Evolutionary conservation across 2,888 invertebrate genomes (phyloP).

Genomic region (Hemithea aestivaria): DNA sequence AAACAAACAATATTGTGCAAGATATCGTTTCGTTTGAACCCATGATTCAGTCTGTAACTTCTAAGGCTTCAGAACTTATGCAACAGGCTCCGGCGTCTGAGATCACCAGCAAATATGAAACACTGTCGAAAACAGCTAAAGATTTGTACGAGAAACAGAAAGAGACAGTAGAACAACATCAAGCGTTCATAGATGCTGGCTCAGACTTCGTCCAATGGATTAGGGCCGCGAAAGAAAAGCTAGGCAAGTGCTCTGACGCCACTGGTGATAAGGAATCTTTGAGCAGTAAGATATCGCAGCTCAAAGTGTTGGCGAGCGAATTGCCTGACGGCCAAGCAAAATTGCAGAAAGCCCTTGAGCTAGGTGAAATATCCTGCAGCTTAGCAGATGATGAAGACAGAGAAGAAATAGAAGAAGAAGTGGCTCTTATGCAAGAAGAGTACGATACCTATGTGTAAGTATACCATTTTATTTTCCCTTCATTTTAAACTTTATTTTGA

Average conservation of each 20-base stretch:
- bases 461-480: conserved; percentile 11
- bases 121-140: conserved; percentile 92
- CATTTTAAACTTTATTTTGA: conserved; percentile 1
- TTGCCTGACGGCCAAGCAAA: conserved; percentile 90
- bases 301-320: conserved; percentile 91
- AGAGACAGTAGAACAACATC: conserved; percentile 93
- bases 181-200: conserved; percentile 94
- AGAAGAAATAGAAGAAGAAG: conserved; percentile 95
- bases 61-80: conserved; percentile 94
- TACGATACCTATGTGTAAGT: conserved; percentile 90
- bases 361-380: conserved; percentile 92
- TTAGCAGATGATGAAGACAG: conserved; percentile 91
- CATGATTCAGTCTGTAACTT: conserved; percentile 96
- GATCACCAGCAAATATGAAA: conserved; percentile 94
- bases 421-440: conserved; percentile 93
- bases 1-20: conserved; percentile 96
- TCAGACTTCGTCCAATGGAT: conserved; percentile 96
- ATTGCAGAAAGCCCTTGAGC: conserved; percentile 88
- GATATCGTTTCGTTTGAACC: conserved; percentile 98
- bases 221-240: conserved; percentile 91
- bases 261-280: conserved; percentile 94
- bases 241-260: conserved; percentile 95
- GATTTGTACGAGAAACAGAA: conserved; percentile 93
- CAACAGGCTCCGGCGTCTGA: conserved; percentile 95
- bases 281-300: conserved; percentile 90